phyloP scores from a whole-genome alignment of 2,797 vertebrate species.

The Naso thynnoides region DNA sequence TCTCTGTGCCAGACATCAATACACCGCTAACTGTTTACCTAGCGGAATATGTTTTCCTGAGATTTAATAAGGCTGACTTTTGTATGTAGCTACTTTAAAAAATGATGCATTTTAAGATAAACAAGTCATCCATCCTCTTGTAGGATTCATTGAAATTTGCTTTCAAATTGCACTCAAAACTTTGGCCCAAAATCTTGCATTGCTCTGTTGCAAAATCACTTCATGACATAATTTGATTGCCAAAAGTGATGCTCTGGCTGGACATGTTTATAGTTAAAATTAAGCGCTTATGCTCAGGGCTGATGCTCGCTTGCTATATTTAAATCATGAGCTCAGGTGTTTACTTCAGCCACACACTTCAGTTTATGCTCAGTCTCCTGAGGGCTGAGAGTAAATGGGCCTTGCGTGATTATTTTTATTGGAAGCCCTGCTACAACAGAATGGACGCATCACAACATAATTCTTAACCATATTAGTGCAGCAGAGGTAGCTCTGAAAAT shows the following conservation, averaged over 20 bases:
- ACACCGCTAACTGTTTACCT: no score
- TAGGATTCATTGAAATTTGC: slow-evolving; percentile 25
- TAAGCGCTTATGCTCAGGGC: slow-evolving; percentile 37
- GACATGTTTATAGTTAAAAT: slow-evolving; percentile 55
- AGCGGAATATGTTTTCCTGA: no score
- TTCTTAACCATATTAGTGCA: not conserved
- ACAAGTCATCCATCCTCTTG: slow-evolving; percentile 44
- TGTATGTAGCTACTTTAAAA: no score
- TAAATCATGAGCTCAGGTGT: slow-evolving; percentile 71
- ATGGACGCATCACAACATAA: not conserved
- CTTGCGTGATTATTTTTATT: slow-evolving; percentile 28
- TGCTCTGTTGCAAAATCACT: slow-evolving; percentile 32
- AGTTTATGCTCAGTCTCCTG: no score
- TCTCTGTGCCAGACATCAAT: no score
- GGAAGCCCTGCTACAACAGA: not conserved
- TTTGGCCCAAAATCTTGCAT: slow-evolving; percentile 29
- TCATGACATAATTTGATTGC: slow-evolving; percentile 57
- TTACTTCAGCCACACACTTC: slow-evolving; percentile 59
- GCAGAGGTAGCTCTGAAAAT: slow-evolving; percentile 15
- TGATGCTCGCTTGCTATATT: slow-evolving; percentile 62
- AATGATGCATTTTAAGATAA: slow-evolving; percentile 63
- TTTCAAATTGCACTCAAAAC: slow-evolving; percentile 36
- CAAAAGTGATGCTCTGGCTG: slow-evolving; percentile 48
- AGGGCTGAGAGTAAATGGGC: not conserved
- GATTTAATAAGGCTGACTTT: no score